These are phyloP conservation scores for Paracentrotus lividus DNA, from an alignment of 53 echinoderm and acorn worm genomes.

Conservation along the genomic window DNA sequence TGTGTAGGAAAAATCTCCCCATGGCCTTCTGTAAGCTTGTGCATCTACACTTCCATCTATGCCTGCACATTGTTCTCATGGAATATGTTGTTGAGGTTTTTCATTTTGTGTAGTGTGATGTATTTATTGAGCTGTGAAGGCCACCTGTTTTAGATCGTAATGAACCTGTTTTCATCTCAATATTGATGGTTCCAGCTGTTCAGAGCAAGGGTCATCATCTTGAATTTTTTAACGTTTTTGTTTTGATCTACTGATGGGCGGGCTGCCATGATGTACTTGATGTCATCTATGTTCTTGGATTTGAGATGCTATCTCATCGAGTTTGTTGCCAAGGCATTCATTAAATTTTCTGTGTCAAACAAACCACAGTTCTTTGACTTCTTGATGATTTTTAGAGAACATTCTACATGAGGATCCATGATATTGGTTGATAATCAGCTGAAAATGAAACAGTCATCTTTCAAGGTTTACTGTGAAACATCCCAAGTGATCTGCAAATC, in stretches of 20 bases:
- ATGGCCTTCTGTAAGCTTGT: neutral
- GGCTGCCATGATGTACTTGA: no score
- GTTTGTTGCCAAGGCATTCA: neutral
- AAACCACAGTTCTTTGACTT: neutral
- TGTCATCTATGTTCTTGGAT: neutral
- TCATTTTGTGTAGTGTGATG: neutral
- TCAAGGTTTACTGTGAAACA: no score
- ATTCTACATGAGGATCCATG: neutral
- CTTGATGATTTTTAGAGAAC: neutral
- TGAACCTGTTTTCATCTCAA: slow-evolving; percentile 56
- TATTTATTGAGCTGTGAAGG: neutral
- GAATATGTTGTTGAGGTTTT: neutral
- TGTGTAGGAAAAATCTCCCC: neutral
- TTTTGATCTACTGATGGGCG: neutral
- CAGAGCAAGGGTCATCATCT: slow-evolving; percentile 36
- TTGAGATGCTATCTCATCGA: neutral
- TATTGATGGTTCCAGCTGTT: slow-evolving; percentile 56
- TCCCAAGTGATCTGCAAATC: no score
- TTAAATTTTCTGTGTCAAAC: neutral
- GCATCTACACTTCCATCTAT: neutral
- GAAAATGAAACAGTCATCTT: neutral
- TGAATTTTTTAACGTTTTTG: neutral
- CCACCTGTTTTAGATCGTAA: slow-evolving; percentile 49
- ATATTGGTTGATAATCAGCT: neutral
- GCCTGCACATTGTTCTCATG: no score